Percentiles rank a stretch among this genome's conserved stretches.
phyloP scores from a whole-genome alignment of 2,797 vertebrate species.

The Thamnophis elegans region DNA sequence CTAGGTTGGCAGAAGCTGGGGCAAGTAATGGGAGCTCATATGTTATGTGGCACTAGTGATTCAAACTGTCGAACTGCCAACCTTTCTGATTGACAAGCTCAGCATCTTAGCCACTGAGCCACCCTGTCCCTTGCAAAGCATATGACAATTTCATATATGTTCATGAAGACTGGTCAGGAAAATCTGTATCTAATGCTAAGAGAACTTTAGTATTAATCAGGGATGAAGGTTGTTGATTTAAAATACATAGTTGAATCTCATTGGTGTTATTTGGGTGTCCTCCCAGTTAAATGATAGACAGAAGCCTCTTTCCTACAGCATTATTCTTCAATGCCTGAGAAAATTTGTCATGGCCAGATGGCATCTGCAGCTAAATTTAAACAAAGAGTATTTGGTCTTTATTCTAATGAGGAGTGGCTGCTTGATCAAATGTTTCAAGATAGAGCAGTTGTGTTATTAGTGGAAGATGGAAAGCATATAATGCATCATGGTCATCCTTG shows the following conservation, averaged over 20 bases:
- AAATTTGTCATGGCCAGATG: background rate
- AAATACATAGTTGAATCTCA: background rate
- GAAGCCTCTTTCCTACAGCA: background rate
- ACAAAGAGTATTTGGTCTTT: background rate
- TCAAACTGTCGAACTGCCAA: too few species aligned
- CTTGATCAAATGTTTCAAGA: background rate
- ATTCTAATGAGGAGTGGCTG: background rate
- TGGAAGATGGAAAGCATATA: background rate
- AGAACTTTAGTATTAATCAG: background rate
- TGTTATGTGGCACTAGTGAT: too few species aligned
- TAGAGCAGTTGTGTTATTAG: background rate
- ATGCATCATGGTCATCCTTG: background rate
- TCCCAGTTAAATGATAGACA: background rate
- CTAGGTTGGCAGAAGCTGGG: too few species aligned
- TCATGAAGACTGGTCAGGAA: background rate
- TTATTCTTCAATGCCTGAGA: background rate
- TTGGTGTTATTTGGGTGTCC: background rate
- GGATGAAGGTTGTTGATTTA: background rate
- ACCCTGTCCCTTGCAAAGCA: background rate
- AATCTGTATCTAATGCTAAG: background rate
- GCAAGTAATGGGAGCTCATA: too few species aligned
- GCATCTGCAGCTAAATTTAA: background rate
- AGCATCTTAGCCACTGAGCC: too few species aligned
- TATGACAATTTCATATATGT: background rate
- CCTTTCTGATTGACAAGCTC: too few species aligned